Evolutionary conservation across 2,113 vertebrate genomes (phyloP), one percentile per base, ranked within the genome.

Genomic region (Dicerorhinus sumatrensis): DNA sequence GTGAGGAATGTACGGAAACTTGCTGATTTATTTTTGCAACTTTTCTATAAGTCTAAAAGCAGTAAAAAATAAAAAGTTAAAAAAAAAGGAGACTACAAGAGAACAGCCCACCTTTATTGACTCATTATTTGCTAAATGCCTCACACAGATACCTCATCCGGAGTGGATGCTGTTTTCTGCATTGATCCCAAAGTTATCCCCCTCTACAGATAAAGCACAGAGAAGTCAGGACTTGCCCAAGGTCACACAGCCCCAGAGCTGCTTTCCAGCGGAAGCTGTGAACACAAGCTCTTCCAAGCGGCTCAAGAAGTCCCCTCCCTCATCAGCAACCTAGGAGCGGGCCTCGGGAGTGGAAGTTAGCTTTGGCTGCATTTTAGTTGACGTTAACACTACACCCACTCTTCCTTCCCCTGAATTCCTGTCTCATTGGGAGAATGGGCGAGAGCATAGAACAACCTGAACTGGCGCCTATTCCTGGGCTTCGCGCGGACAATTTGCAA

Each of bases 321-420:
- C 25, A 80, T 39, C 42, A 11, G 81, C 62, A 73, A 10, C 46
- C 94, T 72, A 18, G 6, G 23, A 1, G 42, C 31, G 33, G 83
- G 56, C 14, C 8, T 4, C 0, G 2, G 69, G 79, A 23, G 23
- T 54, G 48, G 80, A 54, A 65, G 91, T 75, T 58, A 63, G 88
- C 76, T 83, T 75, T 75, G 88, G 96, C 84, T 94, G 81, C 27
- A 6, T 82, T 31, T 48, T 33, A 56, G 51, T 27, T 73, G 89
- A 46, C 9, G 3, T 76, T 8, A 33, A 87, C 85, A 36, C 16
- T 13, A 77, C 75, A 23, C 88, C 54, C 87, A 56, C 83, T 69
- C 91, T 92, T 83, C 88, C 91, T 93, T 89, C 77, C 69, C 85
- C 96, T 29, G 84, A 69, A 65, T 60, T 29, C 95, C 84, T 33